Evolutionary conservation across 2,113 vertebrate species (phyloP), one percentile per base, ranked within the genome.

Genomic region (Aspiorhynchus laticeps): DNA sequence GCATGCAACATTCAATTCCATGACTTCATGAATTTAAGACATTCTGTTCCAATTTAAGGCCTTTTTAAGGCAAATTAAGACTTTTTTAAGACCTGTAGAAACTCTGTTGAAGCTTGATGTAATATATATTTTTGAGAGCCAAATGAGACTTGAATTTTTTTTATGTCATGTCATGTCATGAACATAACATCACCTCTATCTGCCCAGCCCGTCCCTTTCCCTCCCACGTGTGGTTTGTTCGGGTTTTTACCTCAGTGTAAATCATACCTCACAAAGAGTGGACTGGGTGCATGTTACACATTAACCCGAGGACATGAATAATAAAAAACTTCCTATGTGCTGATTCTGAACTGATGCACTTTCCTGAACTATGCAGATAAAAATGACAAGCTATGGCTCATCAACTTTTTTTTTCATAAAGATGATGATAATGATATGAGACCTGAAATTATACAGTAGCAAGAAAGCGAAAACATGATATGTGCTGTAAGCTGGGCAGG

Each of bases 131-230:
- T 43, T 43, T 11, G 38, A 38, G 38, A 38, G 46, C 46, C 46
- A 48, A 0, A 14, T 48, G 46, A 48, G 46, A 48, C 46, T 48
- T 48, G 43, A 46, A n/a, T n/a, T n/a, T n/a, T n/a, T n/a, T n/a
- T n/a, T n/a, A n/a, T n/a, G n/a, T n/a, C n/a, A n/a, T n/a, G n/a
- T n/a, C n/a, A n/a, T n/a, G 43, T 12, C 43, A 4, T 46, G 43
- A 46, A 12, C 38, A 80, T 63, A 26, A 83, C 61, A 67, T 69
- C 80, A 83, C 6, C 43, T 67, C 38, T 43, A 43, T 24, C 79
- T 43, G 7, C 28, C 15, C 41, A 48, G 11, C 12, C 46, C 3
- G 2, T 65, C 65, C 65, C 31, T 71, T 84, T 84, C 28, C 26
- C 28, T 26, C 12, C 7, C 67, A 73, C 28, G 4, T 8, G 43